Conservation (phyloP, 2,113 vertebrate genomes). For the Papio anubis region DNA sequence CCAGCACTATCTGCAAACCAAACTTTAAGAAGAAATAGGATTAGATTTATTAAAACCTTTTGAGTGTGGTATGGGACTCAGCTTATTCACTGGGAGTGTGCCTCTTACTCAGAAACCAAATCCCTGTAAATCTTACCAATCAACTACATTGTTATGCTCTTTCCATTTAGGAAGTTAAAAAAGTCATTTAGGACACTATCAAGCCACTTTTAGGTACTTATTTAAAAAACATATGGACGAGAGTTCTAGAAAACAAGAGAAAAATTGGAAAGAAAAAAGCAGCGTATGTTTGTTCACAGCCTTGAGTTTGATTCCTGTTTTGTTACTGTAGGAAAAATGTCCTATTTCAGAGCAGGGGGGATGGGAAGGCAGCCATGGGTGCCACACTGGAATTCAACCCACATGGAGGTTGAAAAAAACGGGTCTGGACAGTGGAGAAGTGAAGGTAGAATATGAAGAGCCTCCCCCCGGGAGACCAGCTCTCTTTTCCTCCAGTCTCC, state of each 20-base stretch:
- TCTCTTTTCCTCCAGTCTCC: slow-evolving; percentile 28
- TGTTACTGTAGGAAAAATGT: slow-evolving; percentile 54
- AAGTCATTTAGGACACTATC: slow-evolving; percentile 21
- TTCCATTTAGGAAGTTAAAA: slow-evolving; percentile 36
- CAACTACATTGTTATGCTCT: slow-evolving; percentile 31
- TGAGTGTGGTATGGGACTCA: slow-evolving; percentile 22
- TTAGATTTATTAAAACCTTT: slow-evolving; percentile 51
- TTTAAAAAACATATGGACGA: slow-evolving; percentile 15
- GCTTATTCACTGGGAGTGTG: slow-evolving; percentile 33
- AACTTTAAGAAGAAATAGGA: slow-evolving; percentile 39
- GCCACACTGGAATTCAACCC: slow-evolving; percentile 62
- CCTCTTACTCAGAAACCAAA: slow-evolving; percentile 23
- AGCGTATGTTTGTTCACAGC: slow-evolving; percentile 66
- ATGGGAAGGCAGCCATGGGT: slow-evolving; percentile 42
- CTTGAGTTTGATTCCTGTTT: slow-evolving; percentile 64
- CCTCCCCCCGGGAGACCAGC: background rate
- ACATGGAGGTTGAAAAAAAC: slow-evolving; percentile 32
- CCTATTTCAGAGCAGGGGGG: background rate
- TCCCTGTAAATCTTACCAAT: slow-evolving; percentile 38
- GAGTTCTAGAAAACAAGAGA: slow-evolving; percentile 52
- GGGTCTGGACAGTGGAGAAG: background rate
- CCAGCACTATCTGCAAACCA: slow-evolving; percentile 38
- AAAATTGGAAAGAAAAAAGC: slow-evolving; percentile 21
- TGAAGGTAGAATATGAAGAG: background rate
- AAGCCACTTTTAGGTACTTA: slow-evolving; percentile 12